Evolutionary conservation across 2,797 vertebrate genomes (phyloP), one percentile per base, ranked within the genome.

Genomic region (Eulemur coronatus): DNA sequence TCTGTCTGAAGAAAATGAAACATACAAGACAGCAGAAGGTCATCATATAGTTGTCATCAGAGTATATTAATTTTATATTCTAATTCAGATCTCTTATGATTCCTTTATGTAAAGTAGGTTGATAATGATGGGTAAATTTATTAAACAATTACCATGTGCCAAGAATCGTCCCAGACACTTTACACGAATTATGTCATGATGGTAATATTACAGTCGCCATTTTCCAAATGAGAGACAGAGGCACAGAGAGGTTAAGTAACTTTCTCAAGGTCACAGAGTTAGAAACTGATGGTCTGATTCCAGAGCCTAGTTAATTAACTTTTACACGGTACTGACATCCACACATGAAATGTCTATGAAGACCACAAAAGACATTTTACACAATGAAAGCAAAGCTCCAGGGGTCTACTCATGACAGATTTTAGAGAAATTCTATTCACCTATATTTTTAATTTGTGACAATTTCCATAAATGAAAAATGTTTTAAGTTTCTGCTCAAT

Each of bases 391-490:
- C 33, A 84, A 95, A 94, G 7, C 43, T 26, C 75, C 46, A 61
- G 76, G 76, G 76, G n/a, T 76, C 61, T 94, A 41, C 76, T 84
- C 9, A 30, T 79, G 78, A 95, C 52, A 67, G 24, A 69, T 85
- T 93, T 82, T 93, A 65, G 52, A 84, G 38, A 91, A 91, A 89
- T 48, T 73, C 17, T 85, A 5, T 63, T 67, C 8, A 90, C 15
- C 13, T 88, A 1, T 95, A 61, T 95, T 95, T 93, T 92, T 93
- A 84, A 93, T 24, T 41, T 92, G 11, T 92, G 72, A 85, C 46
- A 92, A 76, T 13, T 94, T 97, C 81, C 50, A 92, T 65, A 91
- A 97, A 46, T 88, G 61, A 97, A 95, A 96, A 95, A 33, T 73
- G 17, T 48, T 91, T 87, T 87, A 78, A 81, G 52, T 96, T 92